Conservation (phyloP, 2,888 invertebrate genomes). For the Sisyra terminalis region DNA sequence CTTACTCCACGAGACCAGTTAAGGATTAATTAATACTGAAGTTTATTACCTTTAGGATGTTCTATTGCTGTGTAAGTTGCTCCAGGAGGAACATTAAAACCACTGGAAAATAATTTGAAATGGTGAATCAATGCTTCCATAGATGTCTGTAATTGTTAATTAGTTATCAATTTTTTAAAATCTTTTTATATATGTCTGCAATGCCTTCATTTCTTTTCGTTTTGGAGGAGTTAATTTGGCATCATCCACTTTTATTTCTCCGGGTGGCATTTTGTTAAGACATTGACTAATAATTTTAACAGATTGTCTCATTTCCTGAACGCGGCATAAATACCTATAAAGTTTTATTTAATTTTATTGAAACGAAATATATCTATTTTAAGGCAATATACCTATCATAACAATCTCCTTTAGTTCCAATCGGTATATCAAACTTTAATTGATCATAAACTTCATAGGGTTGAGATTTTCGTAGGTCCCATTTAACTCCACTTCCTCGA, state of each 20-base stretch:
- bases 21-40: neutral
- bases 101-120: slow-evolving; percentile 72
- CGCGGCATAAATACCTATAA: slow-evolving; percentile 39
- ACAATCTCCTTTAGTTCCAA: slow-evolving; percentile 68
- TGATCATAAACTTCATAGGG: slow-evolving; percentile 76
- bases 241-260: slow-evolving; percentile 65
- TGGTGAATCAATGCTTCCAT: slow-evolving; percentile 87
- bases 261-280: slow-evolving; percentile 65
- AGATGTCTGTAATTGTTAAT: slow-evolving; percentile 26
- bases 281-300: slow-evolving; percentile 64
- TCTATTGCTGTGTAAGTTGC: slow-evolving; percentile 64
- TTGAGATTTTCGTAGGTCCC: slow-evolving; percentile 66
- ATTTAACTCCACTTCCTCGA: slow-evolving; percentile 67
- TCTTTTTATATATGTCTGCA: too few relatives aligned
- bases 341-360: too few relatives aligned
- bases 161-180: too few relatives aligned
- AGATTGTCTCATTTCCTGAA: slow-evolving; percentile 61
- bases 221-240: slow-evolving; percentile 59
- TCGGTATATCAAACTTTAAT: slow-evolving; percentile 68
- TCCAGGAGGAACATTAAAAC: slow-evolving; percentile 72
- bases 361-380: neutral
- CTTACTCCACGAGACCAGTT: too few relatives aligned
- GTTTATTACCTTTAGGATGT: slow-evolving; percentile 50
- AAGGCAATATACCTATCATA: slow-evolving; percentile 53
- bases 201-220: slow-evolving; percentile 59